These are phyloP conservation scores for Oxyteleia sp. DNA, from an alignment of 2,888 invertebrate genomes.

Conservation along the genomic window DNA sequence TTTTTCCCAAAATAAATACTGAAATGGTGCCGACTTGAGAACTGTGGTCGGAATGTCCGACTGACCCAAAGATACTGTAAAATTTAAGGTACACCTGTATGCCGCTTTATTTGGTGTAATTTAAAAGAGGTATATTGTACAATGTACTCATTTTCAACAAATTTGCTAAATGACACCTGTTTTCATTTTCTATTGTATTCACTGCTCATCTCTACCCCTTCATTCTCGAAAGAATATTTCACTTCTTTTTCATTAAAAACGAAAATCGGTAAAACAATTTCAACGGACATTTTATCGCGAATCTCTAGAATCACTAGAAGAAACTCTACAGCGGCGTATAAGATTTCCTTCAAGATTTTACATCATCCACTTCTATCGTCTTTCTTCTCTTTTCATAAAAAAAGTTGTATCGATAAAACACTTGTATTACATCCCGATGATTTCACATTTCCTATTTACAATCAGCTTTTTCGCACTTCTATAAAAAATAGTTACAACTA, in stretches of 20 bases:
- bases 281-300: neutral
- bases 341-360: conserved; percentile 41
- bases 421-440: conserved; percentile 25
- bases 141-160: conserved; percentile 15
- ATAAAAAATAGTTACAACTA: conserved; percentile 3
- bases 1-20: neutral
- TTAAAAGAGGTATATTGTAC: conserved; percentile 28
- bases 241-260: neutral
- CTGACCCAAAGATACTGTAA: neutral
- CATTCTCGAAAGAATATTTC: neutral
- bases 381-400: conserved; percentile 13
- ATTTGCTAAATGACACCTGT: conserved; percentile 19
- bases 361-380: conserved; percentile 23
- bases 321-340: conserved; percentile 9
- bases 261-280: neutral
- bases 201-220: too few relatives aligned
- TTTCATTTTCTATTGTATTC: too few relatives aligned
- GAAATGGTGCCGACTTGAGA: conserved; percentile 5
- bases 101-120: conserved; percentile 8
- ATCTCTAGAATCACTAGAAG: conserved; percentile 38
- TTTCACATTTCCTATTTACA: conserved; percentile 3
- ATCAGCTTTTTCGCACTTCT: neutral
- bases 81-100: conserved; percentile 16
- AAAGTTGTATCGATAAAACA: conserved; percentile 29
- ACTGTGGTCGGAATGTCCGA: neutral